These are phyloP conservation scores for Epinotia bilunana DNA, from an alignment of 2,888 invertebrate genomes.

Conservation along the genomic window DNA sequence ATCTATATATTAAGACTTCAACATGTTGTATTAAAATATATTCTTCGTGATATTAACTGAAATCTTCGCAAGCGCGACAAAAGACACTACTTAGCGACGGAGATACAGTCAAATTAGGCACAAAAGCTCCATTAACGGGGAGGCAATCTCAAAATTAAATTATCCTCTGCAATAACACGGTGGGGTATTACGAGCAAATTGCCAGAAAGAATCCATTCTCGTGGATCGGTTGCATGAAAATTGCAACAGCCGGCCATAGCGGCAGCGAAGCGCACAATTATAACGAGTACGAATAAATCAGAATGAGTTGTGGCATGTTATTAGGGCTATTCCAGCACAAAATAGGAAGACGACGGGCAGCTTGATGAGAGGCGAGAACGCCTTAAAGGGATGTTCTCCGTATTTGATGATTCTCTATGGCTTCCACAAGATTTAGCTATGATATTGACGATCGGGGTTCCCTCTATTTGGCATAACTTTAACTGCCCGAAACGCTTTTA, in stretches of 20 bases:
- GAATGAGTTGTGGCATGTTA: constrained; percentile 84
- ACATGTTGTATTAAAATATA: neutral
- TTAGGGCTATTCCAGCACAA: constrained; percentile 79
- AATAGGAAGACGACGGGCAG: constrained; percentile 73
- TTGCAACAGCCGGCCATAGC: constrained; percentile 79
- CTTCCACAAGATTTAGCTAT: neutral
- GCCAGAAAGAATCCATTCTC: constrained; percentile 79
- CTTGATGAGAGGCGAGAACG: constrained; percentile 72
- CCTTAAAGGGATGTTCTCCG: constrained; percentile 59
- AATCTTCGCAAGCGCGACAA: constrained; percentile 53
- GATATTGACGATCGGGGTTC: neutral
- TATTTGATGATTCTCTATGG: constrained; percentile 52
- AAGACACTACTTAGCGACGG: constrained; percentile 52
- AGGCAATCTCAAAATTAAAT: constrained; percentile 67
- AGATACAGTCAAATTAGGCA: constrained; percentile 59
- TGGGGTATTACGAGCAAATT: constrained; percentile 72
- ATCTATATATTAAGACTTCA: neutral
- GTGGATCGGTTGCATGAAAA: constrained; percentile 81
- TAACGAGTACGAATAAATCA: constrained; percentile 84
- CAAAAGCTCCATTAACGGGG: constrained; percentile 66
- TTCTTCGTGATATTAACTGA: constrained; percentile 17
- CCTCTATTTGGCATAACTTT: no score
- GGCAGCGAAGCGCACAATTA: constrained; percentile 82
- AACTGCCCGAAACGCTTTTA: no score
- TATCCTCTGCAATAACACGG: constrained; percentile 66